phyloP scores from a whole-genome alignment of 2,888 invertebrate species.

The Plebejus melissa region DNA sequence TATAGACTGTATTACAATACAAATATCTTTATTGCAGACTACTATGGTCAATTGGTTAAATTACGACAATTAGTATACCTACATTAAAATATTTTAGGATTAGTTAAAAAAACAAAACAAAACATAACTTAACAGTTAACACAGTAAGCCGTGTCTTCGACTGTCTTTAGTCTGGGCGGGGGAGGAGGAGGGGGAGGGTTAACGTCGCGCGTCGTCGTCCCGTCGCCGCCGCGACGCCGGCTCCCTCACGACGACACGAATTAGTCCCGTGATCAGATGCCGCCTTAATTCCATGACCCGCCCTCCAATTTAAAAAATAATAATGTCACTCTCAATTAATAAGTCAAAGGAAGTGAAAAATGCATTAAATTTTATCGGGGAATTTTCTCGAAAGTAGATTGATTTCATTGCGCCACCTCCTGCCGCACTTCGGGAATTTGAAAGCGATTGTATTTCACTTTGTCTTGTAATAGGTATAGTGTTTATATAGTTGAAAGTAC shows the following conservation, averaged over 20 bases:
- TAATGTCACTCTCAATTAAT: constrained; percentile 17
- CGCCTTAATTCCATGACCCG: not conserved
- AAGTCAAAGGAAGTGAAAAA: constrained; percentile 15
- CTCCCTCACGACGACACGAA: constrained; percentile 1
- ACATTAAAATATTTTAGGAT: too few species aligned
- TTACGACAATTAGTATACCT: too few species aligned
- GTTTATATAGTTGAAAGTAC: too few species aligned
- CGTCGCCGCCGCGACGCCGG: not conserved
- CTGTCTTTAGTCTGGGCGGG: not conserved
- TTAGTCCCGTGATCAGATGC: constrained; percentile 4
- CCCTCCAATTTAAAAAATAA: constrained; percentile 15
- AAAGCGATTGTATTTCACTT: not conserved
- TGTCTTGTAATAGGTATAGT: not conserved
- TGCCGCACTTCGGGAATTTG: not conserved
- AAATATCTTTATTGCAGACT: too few species aligned
- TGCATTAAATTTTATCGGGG: not conserved
- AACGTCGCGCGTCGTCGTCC: not conserved
- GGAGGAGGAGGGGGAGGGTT: not conserved
- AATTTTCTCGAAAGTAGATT: not conserved
- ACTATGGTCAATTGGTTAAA: too few species aligned
- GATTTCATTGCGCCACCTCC: not conserved
- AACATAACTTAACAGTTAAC: not conserved
- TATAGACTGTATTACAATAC: not conserved
- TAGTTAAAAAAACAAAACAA: too few species aligned
- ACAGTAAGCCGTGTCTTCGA: not conserved